Percentiles rank a stretch among this genome's conserved stretches.
These are phyloP conservation scores for Cataglyphis livida DNA, from an alignment of 2,888 invertebrate genomes.

Conservation along the genomic window DNA sequence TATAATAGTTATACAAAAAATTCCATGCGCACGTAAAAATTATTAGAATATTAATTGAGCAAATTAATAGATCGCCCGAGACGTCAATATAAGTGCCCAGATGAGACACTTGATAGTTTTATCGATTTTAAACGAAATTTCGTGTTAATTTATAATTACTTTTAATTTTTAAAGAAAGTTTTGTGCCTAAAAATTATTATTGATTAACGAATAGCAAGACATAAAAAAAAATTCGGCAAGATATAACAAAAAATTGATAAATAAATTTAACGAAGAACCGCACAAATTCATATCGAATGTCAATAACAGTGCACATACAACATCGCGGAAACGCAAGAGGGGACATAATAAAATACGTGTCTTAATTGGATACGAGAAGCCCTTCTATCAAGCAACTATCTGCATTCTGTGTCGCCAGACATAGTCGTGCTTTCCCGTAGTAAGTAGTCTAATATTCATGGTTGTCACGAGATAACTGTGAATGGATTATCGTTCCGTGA, in stretches of 20 bases:
- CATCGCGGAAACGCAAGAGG: slow-evolving; percentile 12
- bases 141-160: too few relatives aligned
- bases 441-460: slow-evolving; percentile 51
- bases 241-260: neutral
- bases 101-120: too few relatives aligned
- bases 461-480: slow-evolving; percentile 28
- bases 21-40: too few relatives aligned
- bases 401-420: slow-evolving; percentile 81
- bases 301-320: slow-evolving; percentile 29
- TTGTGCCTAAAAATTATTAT: too few relatives aligned
- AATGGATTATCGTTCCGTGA: slow-evolving; percentile 54
- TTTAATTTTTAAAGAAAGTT: too few relatives aligned
- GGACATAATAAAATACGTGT: slow-evolving; percentile 71
- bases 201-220: too few relatives aligned
- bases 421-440: slow-evolving; percentile 41
- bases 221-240: too few relatives aligned
- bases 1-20: too few relatives aligned
- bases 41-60: too few relatives aligned
- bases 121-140: too few relatives aligned
- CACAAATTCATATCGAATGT: slow-evolving; percentile 8
- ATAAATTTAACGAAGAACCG: neutral
- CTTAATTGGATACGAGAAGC: slow-evolving; percentile 84
- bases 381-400: slow-evolving; percentile 73
- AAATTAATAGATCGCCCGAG: too few relatives aligned
- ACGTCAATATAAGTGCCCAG: too few relatives aligned